Percentiles rank a stretch among this genome's conserved stretches.
These are phyloP conservation scores for Dendrolimus houi DNA, from an alignment of 2,888 invertebrate species.

Conservation along the genomic window DNA sequence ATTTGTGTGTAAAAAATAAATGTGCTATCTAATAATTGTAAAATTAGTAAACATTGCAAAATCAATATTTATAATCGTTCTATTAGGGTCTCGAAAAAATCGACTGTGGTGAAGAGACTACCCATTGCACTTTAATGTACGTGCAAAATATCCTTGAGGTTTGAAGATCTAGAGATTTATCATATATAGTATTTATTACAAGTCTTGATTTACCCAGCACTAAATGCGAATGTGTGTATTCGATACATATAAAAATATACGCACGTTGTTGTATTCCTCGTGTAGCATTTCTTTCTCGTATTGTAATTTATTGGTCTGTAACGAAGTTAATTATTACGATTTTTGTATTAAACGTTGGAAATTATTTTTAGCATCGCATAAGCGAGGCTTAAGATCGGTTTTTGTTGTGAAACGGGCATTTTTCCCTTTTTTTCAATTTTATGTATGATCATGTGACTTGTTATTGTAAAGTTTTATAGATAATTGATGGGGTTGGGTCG, in stretches of 20 bases:
- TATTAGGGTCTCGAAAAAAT: too few species aligned
- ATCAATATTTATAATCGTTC: too few species aligned
- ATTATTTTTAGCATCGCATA: constrained; percentile 71
- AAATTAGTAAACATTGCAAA: too few species aligned
- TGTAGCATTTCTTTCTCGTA: constrained; percentile 71
- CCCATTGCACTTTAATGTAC: too few species aligned
- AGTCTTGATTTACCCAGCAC: constrained; percentile 19
- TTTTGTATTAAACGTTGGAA: constrained; percentile 76
- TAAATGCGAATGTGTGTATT: constrained; percentile 20
- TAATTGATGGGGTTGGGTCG: not conserved
- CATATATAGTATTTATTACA: not conserved
- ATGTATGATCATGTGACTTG: not conserved
- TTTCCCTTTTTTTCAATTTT: constrained; percentile 7
- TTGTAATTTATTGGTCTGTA: constrained; percentile 76
- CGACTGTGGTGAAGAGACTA: too few species aligned
- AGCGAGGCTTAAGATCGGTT: constrained; percentile 31
- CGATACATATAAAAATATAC: constrained; percentile 10
- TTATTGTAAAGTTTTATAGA: not conserved
- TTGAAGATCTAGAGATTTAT: too few species aligned
- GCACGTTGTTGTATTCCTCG: constrained; percentile 39
- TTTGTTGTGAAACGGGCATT: constrained; percentile 52
- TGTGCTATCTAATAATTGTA: too few species aligned
- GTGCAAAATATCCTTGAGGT: too few species aligned
- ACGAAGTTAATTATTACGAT: constrained; percentile 76
- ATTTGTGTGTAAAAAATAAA: too few species aligned